phyloP scores from a whole-genome alignment of 2,797 vertebrate species.

The Eleutherodactylus coqui region DNA sequence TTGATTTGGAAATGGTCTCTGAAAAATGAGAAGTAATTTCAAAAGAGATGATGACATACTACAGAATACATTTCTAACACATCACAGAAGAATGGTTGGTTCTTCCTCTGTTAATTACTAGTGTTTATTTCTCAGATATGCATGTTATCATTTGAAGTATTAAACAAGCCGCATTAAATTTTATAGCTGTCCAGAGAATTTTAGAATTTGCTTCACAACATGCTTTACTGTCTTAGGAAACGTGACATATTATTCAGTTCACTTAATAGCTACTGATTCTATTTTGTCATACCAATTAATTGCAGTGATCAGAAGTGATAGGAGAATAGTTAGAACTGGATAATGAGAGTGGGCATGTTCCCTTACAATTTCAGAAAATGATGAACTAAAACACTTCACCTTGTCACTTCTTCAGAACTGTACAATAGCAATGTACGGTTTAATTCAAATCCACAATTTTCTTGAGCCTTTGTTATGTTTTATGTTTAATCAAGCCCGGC shows the following conservation, averaged over 20 bases:
- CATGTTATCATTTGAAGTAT: not conserved
- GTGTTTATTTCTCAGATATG: not conserved
- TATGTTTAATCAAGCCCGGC: not conserved
- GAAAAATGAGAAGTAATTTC: not conserved
- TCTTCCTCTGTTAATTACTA: not conserved
- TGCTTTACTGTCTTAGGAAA: constrained; percentile 25
- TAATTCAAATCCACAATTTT: constrained; percentile 2
- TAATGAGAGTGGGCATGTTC: constrained; percentile 49
- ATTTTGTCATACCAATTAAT: constrained; percentile 55
- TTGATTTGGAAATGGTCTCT: too few species aligned
- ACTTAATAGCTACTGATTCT: constrained; percentile 48
- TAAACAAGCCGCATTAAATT: constrained; percentile 4
- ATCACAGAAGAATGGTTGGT: not conserved
- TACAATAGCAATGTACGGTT: constrained; percentile 10
- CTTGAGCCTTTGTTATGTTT: not conserved
- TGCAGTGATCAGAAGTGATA: constrained; percentile 38
- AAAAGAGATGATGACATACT: not conserved
- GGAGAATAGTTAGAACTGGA: constrained; percentile 21
- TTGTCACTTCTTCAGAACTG: constrained; percentile 34
- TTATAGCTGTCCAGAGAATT: constrained; percentile 31
- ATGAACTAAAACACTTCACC: constrained; percentile 42
- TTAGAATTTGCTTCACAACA: constrained; percentile 8
- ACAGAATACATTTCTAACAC: not conserved
- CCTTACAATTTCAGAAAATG: constrained; percentile 29
- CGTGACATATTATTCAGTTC: constrained; percentile 40